Base-by-base conservation (phyloP, 2,888 invertebrate genomes). In the Leucania comma region DNA sequence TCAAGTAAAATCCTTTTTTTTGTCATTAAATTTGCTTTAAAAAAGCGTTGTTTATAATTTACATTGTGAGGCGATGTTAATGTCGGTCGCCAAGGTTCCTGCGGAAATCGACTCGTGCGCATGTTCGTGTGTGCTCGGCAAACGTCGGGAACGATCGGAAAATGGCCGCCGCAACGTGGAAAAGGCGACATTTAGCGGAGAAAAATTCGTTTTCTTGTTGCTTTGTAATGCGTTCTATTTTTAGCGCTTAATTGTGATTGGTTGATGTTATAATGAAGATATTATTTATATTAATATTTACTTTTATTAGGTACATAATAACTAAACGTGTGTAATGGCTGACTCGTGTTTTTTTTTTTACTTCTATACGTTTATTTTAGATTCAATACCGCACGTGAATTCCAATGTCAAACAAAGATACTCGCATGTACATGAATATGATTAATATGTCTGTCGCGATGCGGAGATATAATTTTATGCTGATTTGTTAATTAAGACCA, bases 61-160 rank as follows among this genome's bases (percentile, higher is more conserved):
- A 75, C 60, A 24, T 79, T 51, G 68, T 68, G 58, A 71, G 68
- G 61, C 57, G 75, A 76, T 73, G 80, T 80, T 81, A 82, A 83
- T 82, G 71, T 81, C 86, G 73, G 85, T 87, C 88, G 84, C 81
- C 91, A 90, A 90, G 90, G 89, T 88, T 88, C 74, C 79, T 74
- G 50, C 84, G 84, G 87, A 86, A 85, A 76, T 62, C 54, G 58
- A 68, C 78, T 82, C 80, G 69, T 58, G 70, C 80, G 78, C 81
- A 63, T 50, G 71, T 26, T 80, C 86, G 78, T 61, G 24, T 26
- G 8, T 68, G 59, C 61, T 88, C 89, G 89, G 80, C 53, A 46
- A 53, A 51, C 58, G 56, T 88, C 87, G 88, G 78, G 62, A 70
- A 53, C 61, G 17, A 65, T 84, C 86, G 87, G 80, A 42, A 58